A percentile compares a stretch with the other conserved stretches of the same genome.
These are phyloP conservation scores for Saturnia pavonia DNA, from an alignment of 2,888 invertebrate genomes.

Conservation along the genomic window DNA sequence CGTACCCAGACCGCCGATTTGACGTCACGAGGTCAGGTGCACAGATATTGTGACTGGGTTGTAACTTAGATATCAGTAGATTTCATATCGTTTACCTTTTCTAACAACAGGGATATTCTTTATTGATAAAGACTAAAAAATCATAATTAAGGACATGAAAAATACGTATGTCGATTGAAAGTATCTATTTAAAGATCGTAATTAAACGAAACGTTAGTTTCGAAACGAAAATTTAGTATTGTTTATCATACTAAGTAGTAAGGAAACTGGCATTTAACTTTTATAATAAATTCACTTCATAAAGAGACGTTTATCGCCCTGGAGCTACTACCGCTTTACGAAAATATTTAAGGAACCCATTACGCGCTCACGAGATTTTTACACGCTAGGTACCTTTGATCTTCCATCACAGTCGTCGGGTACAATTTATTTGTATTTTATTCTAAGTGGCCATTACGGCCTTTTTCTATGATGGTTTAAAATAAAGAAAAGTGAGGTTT, in stretches of 20 bases:
- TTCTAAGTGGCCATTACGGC: constrained; percentile 3
- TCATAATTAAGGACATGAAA: no score
- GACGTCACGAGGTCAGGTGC: no score
- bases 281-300: not conserved
- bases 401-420: constrained; percentile 15
- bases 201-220: no score
- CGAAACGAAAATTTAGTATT: no score
- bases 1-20: no score
- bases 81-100: no score
- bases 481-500: not conserved
- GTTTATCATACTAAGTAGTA: no score
- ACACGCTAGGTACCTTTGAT: constrained; percentile 19
- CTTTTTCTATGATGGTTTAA: not conserved
- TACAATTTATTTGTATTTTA: constrained; percentile 1
- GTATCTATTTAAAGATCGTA: no score
- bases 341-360: constrained; percentile 14
- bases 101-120: not conserved
- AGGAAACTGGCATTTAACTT: not conserved
- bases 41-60: no score
- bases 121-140: not conserved
- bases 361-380: constrained; percentile 14
- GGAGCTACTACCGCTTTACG: constrained; percentile 8
- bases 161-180: no score
- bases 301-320: constrained; percentile 13
- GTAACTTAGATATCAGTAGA: not conserved